A percentile compares a stretch with the other conserved stretches of the same genome.
Evolutionary conservation across 1,140 invertebrate genomes (phyloP).

Genomic region (Tetramorium simillimum): DNA sequence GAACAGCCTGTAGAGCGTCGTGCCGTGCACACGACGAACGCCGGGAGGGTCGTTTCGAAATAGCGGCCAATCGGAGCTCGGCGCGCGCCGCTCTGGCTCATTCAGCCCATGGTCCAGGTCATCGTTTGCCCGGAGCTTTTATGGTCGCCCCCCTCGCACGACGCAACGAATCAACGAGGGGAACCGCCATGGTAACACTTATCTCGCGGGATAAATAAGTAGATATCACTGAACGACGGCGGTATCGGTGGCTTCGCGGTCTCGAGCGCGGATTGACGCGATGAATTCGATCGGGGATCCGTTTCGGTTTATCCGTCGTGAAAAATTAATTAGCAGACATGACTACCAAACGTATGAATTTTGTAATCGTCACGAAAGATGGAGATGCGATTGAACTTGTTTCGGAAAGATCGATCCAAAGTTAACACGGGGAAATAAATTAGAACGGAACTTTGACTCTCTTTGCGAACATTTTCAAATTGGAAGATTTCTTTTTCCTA

Average conservation of each 20-base stretch:
- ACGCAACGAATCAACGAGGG: constrained; percentile 3
- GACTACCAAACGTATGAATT: background rate
- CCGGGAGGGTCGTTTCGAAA: constrained; percentile 58
- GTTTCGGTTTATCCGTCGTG: background rate
- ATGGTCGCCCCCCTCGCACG: constrained; percentile 52
- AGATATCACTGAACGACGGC: constrained; percentile 20
- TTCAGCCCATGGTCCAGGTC: constrained; percentile 61
- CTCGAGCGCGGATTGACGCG: background rate
- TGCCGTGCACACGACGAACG: constrained; percentile 29
- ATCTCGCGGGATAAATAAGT: constrained; percentile 54
- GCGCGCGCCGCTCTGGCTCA: constrained; percentile 52
- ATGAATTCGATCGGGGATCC: background rate
- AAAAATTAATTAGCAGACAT: background rate
- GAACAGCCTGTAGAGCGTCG: constrained; percentile 28
- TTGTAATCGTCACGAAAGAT: background rate
- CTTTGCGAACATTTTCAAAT: background rate
- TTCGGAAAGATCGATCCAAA: background rate
- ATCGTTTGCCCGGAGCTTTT: constrained; percentile 55
- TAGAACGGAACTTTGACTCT: background rate
- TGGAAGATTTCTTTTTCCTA: background rate
- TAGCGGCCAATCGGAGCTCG: constrained; percentile 54
- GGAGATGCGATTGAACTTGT: background rate
- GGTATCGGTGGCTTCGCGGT: background rate
- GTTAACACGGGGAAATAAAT: background rate
- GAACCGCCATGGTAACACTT: constrained; percentile 34